These are phyloP conservation scores for Leptinotarsa peninsularis DNA, from an alignment of 2,888 invertebrate species.

Conservation along the genomic window DNA sequence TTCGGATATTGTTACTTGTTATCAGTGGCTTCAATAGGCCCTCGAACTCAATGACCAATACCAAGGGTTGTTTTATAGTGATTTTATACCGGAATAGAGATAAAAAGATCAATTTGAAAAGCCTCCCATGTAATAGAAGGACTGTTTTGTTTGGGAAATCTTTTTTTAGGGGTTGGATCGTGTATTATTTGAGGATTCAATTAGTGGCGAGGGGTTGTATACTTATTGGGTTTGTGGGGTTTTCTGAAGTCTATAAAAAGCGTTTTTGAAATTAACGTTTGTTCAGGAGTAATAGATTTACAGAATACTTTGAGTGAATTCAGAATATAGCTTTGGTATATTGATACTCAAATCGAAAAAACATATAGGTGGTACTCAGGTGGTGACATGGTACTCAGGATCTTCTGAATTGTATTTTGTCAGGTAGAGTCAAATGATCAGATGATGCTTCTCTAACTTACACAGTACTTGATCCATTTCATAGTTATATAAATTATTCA, in stretches of 20 bases:
- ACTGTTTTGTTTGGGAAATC: constrained; percentile 44
- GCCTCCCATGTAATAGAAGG: constrained; percentile 41
- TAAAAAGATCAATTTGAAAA: constrained; percentile 48
- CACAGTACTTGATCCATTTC: too few relatives aligned
- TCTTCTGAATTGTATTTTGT: too few relatives aligned
- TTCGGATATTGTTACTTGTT: constrained; percentile 47
- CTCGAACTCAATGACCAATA: constrained; percentile 45
- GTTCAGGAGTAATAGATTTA: not conserved
- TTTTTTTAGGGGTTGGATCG: constrained; percentile 32
- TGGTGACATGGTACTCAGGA: too few relatives aligned
- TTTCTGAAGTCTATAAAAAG: constrained; percentile 24
- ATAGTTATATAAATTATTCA: too few relatives aligned
- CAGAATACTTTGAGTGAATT: not conserved
- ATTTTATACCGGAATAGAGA: constrained; percentile 45
- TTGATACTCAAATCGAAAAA: not conserved
- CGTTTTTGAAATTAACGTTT: not conserved
- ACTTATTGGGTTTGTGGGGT: constrained; percentile 20
- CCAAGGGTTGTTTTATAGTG: constrained; percentile 45
- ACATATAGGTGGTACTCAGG: too few relatives aligned
- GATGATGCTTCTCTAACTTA: too few relatives aligned
- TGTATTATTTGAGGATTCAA: constrained; percentile 43
- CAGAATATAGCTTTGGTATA: not conserved
- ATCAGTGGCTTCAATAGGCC: constrained; percentile 45
- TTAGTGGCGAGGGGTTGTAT: constrained; percentile 35
- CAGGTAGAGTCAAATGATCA: too few relatives aligned